Evolutionary conservation across 1,140 invertebrate genomes (phyloP).

Genomic region (Macrocentrus cingulum): DNA sequence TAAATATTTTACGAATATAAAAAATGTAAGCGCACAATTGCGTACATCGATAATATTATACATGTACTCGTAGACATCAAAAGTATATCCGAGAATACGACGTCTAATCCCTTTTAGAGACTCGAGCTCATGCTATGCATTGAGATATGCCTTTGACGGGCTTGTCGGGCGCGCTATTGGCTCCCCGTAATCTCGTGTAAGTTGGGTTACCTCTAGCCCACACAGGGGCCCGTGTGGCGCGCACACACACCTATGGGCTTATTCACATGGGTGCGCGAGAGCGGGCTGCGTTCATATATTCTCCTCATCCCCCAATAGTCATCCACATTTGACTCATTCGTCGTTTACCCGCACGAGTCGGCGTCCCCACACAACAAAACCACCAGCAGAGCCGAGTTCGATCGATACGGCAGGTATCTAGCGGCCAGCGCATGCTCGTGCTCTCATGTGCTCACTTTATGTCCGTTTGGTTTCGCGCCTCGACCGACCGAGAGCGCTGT

Average conservation of each 20-base stretch:
- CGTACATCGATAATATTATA: too few relatives aligned
- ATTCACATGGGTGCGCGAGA: slow-evolving; percentile 15
- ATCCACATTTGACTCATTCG: neutral
- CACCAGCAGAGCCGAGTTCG: slow-evolving; percentile 22
- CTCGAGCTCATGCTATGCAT: slow-evolving; percentile 46
- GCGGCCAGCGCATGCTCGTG: slow-evolving; percentile 45
- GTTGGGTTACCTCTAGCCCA: slow-evolving; percentile 47
- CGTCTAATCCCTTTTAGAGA: slow-evolving; percentile 57
- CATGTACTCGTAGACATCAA: too few relatives aligned
- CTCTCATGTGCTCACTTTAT: neutral
- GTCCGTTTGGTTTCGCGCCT: slow-evolving; percentile 35
- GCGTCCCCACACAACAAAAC: slow-evolving; percentile 7
- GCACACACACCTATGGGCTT: slow-evolving; percentile 28
- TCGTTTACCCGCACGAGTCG: slow-evolving; percentile 6
- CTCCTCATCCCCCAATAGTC: slow-evolving; percentile 24
- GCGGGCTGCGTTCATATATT: slow-evolving; percentile 18
- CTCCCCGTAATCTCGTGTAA: slow-evolving; percentile 53
- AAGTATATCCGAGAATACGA: slow-evolving; percentile 44
- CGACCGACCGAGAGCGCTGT: slow-evolving; percentile 41
- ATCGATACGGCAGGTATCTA: slow-evolving; percentile 58
- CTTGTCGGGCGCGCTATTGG: slow-evolving; percentile 51
- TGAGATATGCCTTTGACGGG: slow-evolving; percentile 56
- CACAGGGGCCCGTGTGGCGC: slow-evolving; percentile 48
- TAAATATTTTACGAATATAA: too few relatives aligned
- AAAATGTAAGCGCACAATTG: too few relatives aligned